Evolutionary conservation across 1,140 invertebrate genomes (phyloP).

Genomic region (Meteorus sp.): DNA sequence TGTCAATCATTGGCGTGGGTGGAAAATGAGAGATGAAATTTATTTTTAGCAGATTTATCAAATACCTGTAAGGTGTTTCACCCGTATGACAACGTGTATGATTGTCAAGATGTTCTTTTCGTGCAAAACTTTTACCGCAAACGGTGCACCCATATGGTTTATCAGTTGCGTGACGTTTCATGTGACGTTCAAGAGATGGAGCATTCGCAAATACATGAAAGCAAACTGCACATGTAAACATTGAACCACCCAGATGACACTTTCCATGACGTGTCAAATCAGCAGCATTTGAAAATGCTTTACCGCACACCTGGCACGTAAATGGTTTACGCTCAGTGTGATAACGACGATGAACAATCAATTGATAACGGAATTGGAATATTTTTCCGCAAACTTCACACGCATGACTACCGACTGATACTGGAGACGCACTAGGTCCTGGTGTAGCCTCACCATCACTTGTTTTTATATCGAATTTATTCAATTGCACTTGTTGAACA

Average conservation of each 20-base stretch:
- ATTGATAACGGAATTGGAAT: conserved; percentile 82
- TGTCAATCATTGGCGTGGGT: not conserved
- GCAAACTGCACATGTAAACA: conserved; percentile 74
- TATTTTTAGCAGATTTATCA: not conserved
- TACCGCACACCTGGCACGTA: conserved; percentile 81
- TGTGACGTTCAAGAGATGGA: conserved; percentile 70
- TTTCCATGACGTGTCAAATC: conserved; percentile 79
- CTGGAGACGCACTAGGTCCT: conserved; percentile 54
- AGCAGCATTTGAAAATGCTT: conserved; percentile 74
- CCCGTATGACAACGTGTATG: conserved; percentile 83
- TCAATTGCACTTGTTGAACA: conserved; percentile 59
- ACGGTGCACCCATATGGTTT: conserved; percentile 80
- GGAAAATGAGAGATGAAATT: conserved; percentile 20
- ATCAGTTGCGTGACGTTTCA: conserved; percentile 77
- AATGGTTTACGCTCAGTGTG: conserved; percentile 84
- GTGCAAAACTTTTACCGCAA: conserved; percentile 84
- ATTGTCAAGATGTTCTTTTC: conserved; percentile 83
- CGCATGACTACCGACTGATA: conserved; percentile 69
- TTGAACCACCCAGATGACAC: conserved; percentile 75
- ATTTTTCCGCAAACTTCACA: conserved; percentile 84
- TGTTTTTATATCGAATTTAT: conserved; percentile 62
- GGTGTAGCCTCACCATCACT: conserved; percentile 59
- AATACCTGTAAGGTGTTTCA: conserved; percentile 74
- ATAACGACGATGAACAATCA: conserved; percentile 82
- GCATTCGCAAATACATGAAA: conserved; percentile 77